Conservation (phyloP, 2,888 invertebrate species). For the Noctua janthe region DNA sequence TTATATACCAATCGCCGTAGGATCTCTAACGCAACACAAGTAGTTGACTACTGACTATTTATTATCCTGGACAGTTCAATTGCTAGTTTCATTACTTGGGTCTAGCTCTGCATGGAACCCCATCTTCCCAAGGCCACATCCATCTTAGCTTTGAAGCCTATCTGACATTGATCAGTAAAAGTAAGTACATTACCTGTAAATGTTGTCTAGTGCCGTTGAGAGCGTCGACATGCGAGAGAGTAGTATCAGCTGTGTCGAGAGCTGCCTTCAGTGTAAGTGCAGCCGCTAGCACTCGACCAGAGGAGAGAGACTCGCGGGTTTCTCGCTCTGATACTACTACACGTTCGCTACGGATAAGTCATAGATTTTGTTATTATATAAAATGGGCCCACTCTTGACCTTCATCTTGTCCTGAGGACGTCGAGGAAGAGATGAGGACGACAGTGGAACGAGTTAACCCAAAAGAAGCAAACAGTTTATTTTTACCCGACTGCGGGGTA, state of each 20-base stretch:
- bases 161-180: neutral
- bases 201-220: constrained; percentile 95
- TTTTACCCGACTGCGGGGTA: too few relatives aligned
- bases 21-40: too few relatives aligned
- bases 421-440: too few relatives aligned
- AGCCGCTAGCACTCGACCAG: constrained; percentile 95
- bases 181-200: constrained; percentile 88
- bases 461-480: too few relatives aligned
- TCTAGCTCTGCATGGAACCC: neutral
- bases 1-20: too few relatives aligned
- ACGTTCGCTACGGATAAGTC: constrained; percentile 74
- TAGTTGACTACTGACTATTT: neutral
- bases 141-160: neutral
- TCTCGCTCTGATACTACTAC: constrained; percentile 85
- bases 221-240: constrained; percentile 95
- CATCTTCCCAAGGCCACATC: too few relatives aligned
- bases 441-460: too few relatives aligned
- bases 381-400: too few relatives aligned
- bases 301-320: constrained; percentile 75
- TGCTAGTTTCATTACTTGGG: neutral
- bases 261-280: constrained; percentile 92
- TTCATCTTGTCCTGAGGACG: too few relatives aligned
- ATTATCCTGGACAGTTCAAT: neutral
- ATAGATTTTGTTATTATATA: neutral
- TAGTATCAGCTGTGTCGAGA: constrained; percentile 94